phyloP scores from a whole-genome alignment of 2,888 invertebrate genomes.

The Erebia palarica region DNA sequence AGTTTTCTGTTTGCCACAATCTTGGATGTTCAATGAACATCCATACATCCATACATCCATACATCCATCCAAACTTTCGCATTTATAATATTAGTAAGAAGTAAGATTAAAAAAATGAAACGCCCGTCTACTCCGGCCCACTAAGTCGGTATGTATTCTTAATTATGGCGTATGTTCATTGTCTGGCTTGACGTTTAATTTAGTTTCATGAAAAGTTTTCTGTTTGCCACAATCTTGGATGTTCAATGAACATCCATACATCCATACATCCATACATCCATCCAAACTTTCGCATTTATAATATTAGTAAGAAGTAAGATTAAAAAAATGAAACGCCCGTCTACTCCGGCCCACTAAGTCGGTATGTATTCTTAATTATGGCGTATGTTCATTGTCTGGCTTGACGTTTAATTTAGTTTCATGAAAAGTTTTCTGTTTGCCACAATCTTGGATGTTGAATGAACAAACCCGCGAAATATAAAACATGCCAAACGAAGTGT shows the following conservation, averaged over 20 bases:
- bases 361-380: slow-evolving; percentile 41
- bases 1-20: too few relatives aligned
- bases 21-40: too few relatives aligned
- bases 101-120: too few relatives aligned
- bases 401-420: slow-evolving; percentile 42
- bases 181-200: slow-evolving; percentile 40
- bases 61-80: too few relatives aligned
- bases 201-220: slow-evolving; percentile 40
- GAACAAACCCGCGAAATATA: background rate
- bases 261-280: too few relatives aligned
- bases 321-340: slow-evolving; percentile 6
- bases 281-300: too few relatives aligned
- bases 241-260: slow-evolving; percentile 23
- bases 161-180: slow-evolving; percentile 42
- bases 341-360: slow-evolving; percentile 20
- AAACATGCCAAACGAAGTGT: slow-evolving; percentile 13
- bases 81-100: too few relatives aligned
- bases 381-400: slow-evolving; percentile 39
- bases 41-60: too few relatives aligned
- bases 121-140: slow-evolving; percentile 1
- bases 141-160: slow-evolving; percentile 38
- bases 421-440: slow-evolving; percentile 33
- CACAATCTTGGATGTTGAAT: slow-evolving; percentile 23
- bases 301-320: too few relatives aligned
- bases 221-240: slow-evolving; percentile 19